phyloP scores from a whole-genome alignment of 2,113 vertebrate genomes.

The Scatophagus argus region DNA sequence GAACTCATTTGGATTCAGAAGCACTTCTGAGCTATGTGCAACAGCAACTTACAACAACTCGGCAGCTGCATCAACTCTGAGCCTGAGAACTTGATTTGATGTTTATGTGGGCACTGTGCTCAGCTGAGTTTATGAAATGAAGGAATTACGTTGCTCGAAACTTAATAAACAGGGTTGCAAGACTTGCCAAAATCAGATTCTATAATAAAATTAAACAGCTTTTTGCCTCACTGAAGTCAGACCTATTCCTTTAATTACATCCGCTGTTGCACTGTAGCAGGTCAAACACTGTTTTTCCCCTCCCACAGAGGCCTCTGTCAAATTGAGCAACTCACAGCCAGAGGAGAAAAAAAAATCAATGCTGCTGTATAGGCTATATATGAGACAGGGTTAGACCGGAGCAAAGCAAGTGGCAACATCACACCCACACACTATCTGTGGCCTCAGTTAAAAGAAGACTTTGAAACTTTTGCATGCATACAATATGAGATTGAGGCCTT shows the following conservation, averaged over 20 bases:
- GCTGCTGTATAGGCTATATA: slow-evolving; percentile 17
- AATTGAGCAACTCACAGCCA: slow-evolving; percentile 33
- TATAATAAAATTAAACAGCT: neutral
- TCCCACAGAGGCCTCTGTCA: slow-evolving; percentile 33
- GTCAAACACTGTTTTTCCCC: slow-evolving; percentile 17
- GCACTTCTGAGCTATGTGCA: neutral
- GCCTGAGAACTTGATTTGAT: neutral
- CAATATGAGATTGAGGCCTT: slow-evolving; percentile 6
- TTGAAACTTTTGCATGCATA: slow-evolving; percentile 1
- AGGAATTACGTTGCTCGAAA: neutral
- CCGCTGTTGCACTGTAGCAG: slow-evolving; percentile 7
- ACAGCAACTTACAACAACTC: neutral
- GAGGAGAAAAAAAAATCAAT: slow-evolving; percentile 56
- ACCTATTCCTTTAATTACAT: slow-evolving; percentile 36
- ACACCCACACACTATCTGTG: slow-evolving; percentile 39
- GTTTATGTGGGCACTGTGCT: neutral
- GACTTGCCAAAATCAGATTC: neutral
- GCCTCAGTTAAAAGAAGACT: slow-evolving; percentile 18
- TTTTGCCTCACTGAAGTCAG: neutral
- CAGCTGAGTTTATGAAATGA: neutral
- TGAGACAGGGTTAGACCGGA: slow-evolving; percentile 8
- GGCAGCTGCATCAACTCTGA: slow-evolving; percentile 1
- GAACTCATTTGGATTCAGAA: neutral
- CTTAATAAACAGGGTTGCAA: neutral
- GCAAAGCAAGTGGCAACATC: slow-evolving; percentile 4